Conservation (phyloP, 2,888 invertebrate species). For the Yponomeuta evonymella region DNA sequence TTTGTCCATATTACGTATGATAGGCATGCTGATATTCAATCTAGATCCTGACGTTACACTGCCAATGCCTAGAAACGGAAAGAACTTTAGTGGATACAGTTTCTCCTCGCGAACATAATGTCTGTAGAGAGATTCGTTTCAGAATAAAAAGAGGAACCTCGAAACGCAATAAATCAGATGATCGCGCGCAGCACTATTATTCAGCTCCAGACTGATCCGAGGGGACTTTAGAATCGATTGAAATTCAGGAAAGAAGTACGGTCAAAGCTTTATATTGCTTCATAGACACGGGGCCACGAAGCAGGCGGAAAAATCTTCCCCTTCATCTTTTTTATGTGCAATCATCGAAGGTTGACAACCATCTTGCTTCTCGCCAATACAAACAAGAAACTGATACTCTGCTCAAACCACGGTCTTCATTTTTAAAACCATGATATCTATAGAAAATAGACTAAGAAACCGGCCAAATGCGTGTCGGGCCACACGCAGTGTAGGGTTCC, state of each 20-base stretch:
- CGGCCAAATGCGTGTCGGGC: no score
- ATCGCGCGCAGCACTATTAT: not conserved
- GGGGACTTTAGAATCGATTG: slow-evolving; percentile 64
- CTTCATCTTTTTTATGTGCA: not conserved
- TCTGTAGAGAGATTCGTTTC: not conserved
- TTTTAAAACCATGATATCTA: no score
- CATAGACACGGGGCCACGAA: slow-evolving; percentile 39
- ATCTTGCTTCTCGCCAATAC: not conserved
- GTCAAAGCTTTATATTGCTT: slow-evolving; percentile 72
- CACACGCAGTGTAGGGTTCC: no score
- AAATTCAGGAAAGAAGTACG: slow-evolving; percentile 71
- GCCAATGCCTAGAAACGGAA: not conserved
- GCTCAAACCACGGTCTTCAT: no score
- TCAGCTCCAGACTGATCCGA: slow-evolving; percentile 24
- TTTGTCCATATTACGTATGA: no score
- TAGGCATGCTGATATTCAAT: no score
- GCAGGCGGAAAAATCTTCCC: slow-evolving; percentile 17
- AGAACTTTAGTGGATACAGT: not conserved
- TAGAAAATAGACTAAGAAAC: no score
- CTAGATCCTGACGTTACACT: no score
- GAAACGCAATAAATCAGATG: not conserved
- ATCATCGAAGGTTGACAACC: not conserved
- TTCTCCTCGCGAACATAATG: not conserved
- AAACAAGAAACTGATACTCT: not conserved
- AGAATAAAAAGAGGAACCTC: not conserved